A percentile compares a stretch with the other conserved stretches of the same genome.
Conservation (phyloP, 2,113 vertebrate species). For the Cygnus atratus region DNA sequence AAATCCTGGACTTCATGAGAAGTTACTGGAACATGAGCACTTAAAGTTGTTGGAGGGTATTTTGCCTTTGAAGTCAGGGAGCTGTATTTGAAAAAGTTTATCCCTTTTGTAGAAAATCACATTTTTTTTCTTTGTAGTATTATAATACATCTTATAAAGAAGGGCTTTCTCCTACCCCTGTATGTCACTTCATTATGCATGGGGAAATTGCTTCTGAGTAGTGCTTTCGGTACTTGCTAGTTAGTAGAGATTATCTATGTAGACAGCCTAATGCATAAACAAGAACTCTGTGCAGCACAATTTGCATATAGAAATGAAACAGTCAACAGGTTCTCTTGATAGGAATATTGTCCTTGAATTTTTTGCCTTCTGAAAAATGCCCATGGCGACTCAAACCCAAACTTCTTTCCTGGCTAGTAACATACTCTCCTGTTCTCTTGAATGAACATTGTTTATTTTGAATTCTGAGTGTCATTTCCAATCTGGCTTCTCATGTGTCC, state of each 20-base stretch:
- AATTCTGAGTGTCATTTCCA: not conserved
- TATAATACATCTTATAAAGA: not conserved
- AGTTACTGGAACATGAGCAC: not conserved
- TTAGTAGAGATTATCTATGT: not conserved
- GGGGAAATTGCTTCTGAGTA: not conserved
- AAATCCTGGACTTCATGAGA: not conserved
- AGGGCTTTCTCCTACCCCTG: not conserved
- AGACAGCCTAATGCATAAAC: not conserved
- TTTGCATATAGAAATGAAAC: not conserved
- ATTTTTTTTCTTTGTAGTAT: not conserved
- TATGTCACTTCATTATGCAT: not conserved
- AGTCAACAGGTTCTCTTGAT: slow-evolving; percentile 11
- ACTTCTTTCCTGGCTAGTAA: not conserved
- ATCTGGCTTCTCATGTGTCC: not conserved
- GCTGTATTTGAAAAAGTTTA: not conserved
- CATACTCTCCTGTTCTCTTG: not conserved
- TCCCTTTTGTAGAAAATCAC: not conserved
- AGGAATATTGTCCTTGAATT: not conserved
- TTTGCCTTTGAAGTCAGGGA: not conserved
- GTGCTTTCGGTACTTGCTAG: not conserved
- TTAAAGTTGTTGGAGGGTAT: not conserved
- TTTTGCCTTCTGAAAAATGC: not conserved
- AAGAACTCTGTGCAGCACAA: not conserved
- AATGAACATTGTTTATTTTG: not conserved
- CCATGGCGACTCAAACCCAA: not conserved